Conservation (phyloP, 1,140 invertebrate species). For the Stegodyphus mimosarum region DNA sequence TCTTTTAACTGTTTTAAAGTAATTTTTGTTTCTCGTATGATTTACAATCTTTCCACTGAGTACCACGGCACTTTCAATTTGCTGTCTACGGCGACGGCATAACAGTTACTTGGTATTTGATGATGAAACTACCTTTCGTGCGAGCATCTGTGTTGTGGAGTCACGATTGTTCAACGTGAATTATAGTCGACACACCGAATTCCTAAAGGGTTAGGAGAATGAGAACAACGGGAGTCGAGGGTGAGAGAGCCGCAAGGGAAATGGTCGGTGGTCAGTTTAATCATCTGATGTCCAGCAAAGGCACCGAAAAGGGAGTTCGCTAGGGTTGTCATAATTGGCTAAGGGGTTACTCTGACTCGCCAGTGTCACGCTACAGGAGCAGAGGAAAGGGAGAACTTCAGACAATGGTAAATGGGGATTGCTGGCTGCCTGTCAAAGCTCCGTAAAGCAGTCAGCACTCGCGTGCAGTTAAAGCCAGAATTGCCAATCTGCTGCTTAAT, state of each 20-base stretch:
- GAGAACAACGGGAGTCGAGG: not conserved
- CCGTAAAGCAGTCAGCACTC: not conserved
- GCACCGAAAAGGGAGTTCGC: not conserved
- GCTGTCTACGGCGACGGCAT: no score
- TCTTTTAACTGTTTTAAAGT: no score
- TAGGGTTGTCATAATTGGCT: slow-evolving; percentile 52
- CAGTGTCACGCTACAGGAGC: slow-evolving; percentile 15
- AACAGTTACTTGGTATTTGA: no score
- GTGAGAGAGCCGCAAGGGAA: not conserved
- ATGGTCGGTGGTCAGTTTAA: slow-evolving; percentile 39
- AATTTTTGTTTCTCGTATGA: no score
- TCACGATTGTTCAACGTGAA: slow-evolving; percentile 6
- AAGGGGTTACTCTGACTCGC: slow-evolving; percentile 2
- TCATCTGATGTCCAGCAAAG: slow-evolving; percentile 18
- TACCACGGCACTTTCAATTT: no score
- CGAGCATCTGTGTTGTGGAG: no score
- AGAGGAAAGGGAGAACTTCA: not conserved
- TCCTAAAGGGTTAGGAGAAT: not conserved
- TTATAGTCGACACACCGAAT: slow-evolving; percentile 35
- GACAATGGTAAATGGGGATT: slow-evolving; percentile 45
- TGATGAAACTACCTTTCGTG: no score
- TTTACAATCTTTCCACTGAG: no score
- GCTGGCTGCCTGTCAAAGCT: slow-evolving; percentile 31
- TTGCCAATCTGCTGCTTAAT: slow-evolving; percentile 41
- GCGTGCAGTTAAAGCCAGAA: slow-evolving; percentile 23